Percentiles rank a stretch among this genome's conserved stretches.
Evolutionary conservation across 2,888 invertebrate species (phyloP).

Genomic region (Chelonus formosanus): DNA sequence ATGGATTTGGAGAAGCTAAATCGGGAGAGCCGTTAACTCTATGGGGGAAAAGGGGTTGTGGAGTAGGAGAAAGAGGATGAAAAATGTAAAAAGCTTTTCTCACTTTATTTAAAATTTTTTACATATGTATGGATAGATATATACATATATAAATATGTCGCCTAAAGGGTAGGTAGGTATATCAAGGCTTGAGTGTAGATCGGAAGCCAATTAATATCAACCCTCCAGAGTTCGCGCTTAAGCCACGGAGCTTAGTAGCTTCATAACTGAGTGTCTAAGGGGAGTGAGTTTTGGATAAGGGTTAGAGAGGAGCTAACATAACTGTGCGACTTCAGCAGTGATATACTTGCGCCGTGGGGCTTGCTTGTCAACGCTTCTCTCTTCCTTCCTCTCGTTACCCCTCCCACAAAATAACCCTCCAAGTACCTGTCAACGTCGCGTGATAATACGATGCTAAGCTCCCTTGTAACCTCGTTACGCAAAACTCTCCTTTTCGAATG

Average conservation of each 20-base stretch:
- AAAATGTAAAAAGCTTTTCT: slow-evolving; percentile 5
- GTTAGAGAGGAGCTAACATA: slow-evolving; percentile 21
- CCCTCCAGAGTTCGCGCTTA: slow-evolving; percentile 24
- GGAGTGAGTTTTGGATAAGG: slow-evolving; percentile 12
- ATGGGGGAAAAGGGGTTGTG: not conserved
- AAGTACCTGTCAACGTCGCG: slow-evolving; percentile 38
- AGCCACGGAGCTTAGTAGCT: slow-evolving; percentile 23
- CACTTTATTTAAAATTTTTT: slow-evolving; percentile 8
- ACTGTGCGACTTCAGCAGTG: slow-evolving; percentile 43
- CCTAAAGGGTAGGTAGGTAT: slow-evolving; percentile 38
- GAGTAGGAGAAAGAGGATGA: not conserved
- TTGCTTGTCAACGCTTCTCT: slow-evolving; percentile 51
- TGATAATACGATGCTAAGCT: slow-evolving; percentile 50
- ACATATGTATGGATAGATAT: slow-evolving; percentile 10
- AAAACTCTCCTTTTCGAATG: slow-evolving; percentile 34
- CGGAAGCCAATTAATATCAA: slow-evolving; percentile 61
- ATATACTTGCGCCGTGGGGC: slow-evolving; percentile 58
- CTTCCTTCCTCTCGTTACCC: not conserved
- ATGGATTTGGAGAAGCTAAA: slow-evolving; percentile 44
- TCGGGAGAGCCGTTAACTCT: not conserved
- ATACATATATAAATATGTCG: slow-evolving; percentile 31
- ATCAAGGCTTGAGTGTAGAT: slow-evolving; percentile 48
- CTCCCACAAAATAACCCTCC: slow-evolving; percentile 8
- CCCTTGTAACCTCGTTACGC: slow-evolving; percentile 54
- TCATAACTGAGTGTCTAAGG: slow-evolving; percentile 42